Percentiles rank a stretch among this genome's conserved stretches.
These are phyloP conservation scores for Limanda limanda DNA, from an alignment of 2,113 vertebrate species.

Conservation along the genomic window DNA sequence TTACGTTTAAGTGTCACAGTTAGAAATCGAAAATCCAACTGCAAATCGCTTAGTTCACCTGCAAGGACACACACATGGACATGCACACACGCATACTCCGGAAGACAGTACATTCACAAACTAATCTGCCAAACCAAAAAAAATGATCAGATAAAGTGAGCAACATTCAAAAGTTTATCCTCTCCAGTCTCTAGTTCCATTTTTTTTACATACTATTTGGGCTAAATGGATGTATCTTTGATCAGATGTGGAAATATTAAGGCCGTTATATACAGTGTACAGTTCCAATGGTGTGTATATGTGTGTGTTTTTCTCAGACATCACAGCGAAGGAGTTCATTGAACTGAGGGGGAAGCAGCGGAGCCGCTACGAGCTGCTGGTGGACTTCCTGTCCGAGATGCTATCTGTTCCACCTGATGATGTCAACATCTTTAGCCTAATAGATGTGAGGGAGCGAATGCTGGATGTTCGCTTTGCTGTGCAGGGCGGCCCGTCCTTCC, in stretches of 20 bases:
- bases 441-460: constrained; percentile 77
- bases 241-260: constrained; percentile 50
- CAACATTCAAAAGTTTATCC: constrained; percentile 36
- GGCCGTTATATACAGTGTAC: constrained; percentile 5
- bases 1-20: constrained; percentile 17
- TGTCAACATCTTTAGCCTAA: constrained; percentile 83
- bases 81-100: neutral
- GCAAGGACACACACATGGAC: neutral
- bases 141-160: constrained; percentile 7
- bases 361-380: constrained; percentile 80
- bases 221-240: neutral
- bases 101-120: neutral
- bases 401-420: constrained; percentile 76
- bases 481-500: constrained; percentile 66
- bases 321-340: constrained; percentile 87
- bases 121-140: neutral
- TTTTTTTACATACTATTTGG: neutral
- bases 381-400: constrained; percentile 85
- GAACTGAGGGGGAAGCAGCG: constrained; percentile 75
- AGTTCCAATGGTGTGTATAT: constrained; percentile 8
- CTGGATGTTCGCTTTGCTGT: constrained; percentile 84
- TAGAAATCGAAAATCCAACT: neutral
- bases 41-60: neutral
- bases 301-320: constrained; percentile 71
- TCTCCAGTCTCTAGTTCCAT: neutral